Evolutionary conservation across 2,888 invertebrate genomes (phyloP).

Genomic region (Coenonympha glycerion): DNA sequence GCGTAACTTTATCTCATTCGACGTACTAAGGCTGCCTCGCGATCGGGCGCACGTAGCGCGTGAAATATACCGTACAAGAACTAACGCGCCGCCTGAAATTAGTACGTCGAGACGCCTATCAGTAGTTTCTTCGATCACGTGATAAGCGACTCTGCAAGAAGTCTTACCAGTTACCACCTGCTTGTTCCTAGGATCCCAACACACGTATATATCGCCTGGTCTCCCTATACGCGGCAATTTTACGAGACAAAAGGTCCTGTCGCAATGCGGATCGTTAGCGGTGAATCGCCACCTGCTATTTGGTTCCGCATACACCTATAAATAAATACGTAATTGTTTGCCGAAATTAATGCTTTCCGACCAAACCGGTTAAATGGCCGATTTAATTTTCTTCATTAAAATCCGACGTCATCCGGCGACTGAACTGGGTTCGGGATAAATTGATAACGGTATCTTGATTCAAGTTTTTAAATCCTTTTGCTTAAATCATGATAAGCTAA

Average conservation of each 20-base stretch:
- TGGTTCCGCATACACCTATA: conserved; percentile 25
- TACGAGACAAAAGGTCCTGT: conserved; percentile 35
- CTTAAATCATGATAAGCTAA: too few species aligned
- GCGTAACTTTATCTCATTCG: too few species aligned
- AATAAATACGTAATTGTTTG: conserved; percentile 24
- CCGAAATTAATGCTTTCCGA: conserved; percentile 9
- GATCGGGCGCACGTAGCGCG: too few species aligned
- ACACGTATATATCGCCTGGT: not conserved
- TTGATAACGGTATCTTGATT: conserved; percentile 3
- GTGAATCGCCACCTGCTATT: conserved; percentile 33
- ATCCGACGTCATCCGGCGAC: conserved; percentile 3
- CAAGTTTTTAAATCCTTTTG: too few species aligned
- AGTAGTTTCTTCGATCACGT: too few species aligned
- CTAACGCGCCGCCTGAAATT: too few species aligned
- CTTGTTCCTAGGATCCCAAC: not conserved
- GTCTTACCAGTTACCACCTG: too few species aligned
- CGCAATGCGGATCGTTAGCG: conserved; percentile 36
- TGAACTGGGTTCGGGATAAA: not conserved
- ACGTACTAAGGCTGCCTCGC: too few species aligned
- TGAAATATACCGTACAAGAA: too few species aligned
- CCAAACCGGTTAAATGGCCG: conserved; percentile 3
- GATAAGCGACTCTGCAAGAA: too few species aligned
- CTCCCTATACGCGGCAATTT: conserved; percentile 28
- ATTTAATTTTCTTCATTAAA: conserved; percentile 11
- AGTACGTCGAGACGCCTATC: too few species aligned